Evolutionary conservation across 2,797 vertebrate genomes (phyloP), one percentile per base, ranked within the genome.

Genomic region (Mustela erminea): DNA sequence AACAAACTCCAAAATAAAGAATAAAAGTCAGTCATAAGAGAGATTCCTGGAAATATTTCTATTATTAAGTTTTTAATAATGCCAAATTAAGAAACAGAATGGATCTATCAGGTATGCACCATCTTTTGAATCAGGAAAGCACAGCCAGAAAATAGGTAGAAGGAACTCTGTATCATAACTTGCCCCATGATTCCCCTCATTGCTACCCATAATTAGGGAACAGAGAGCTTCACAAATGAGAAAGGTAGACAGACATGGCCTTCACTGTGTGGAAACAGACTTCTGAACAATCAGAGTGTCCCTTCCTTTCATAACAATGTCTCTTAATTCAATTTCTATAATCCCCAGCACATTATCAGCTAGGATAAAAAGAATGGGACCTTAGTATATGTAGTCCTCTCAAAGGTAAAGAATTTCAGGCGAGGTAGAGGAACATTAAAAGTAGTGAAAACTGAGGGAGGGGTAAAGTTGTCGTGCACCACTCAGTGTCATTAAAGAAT

Each of bases 371-470:
- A 96, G 64, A 68, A 78, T 62, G 49, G 27, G 84, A 84, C 23
- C 3, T 84, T 93, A 27, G 43, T 60, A 58, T 84, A 77, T 17
- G 41, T 27, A 75, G 32, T 92, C 43, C n/a, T 92, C 77, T 93
- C 38, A 80, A 93, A 97, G 72, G 32, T 64, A 43, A 66, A 86
- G 49, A 66, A 72, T 90, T 95, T 78, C 25, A 94, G n/a, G 46
- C 74, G 12, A 64, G 21, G 10, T 56, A 81, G 60, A 95, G 49
- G 12, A 86, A 90, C 41, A 32, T 60, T 74, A 66, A 88, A 92
- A 74, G 32, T 8, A 72, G n/a, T 46, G 10, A 46, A 87, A 83
- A 64, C 11, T 43, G 10, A 4, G 35, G 38, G 21, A 90, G 13
- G 20, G 35, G 27, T 66, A 27, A 56, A 86, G 35, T 43, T 86